Evolutionary conservation across 2,888 invertebrate genomes (phyloP), one percentile per base, ranked within the genome.

Genomic region (Drosophila paranaensis): DNA sequence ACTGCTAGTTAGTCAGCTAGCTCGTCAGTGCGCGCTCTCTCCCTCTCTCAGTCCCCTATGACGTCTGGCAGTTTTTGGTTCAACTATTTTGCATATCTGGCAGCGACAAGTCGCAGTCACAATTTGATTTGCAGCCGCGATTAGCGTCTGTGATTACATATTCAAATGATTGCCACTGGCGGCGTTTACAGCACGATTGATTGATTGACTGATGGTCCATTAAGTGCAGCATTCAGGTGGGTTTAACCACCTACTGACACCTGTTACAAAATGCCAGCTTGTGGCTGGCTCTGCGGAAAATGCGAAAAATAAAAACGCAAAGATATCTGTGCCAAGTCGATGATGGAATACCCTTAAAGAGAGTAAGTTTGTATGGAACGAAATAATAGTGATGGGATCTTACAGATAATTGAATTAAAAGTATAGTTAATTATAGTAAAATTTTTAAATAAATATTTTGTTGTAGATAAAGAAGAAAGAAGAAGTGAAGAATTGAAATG

Each of bases 101-200:
- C 53, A 60, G 48, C 68, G 60, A 74, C 75, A 57, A 67, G 60
- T 71, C 54, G 72, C 51, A 73, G 72, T 72, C 78, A 78, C 78
- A 83, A 78, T 78, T 84, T 85, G 83, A 83, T 83, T 83, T 83
- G 80, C 77, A 72, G 69, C 55, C 71, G 58, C 82, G 83, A 86
- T 85, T 83, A 85, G 74, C 71, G 72, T 57, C 81, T 73, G 46
- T 54, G 86, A 82, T 82, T 86, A 77, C 78, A 82, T 74, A 77
- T 86, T 80, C 77, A 84, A 84, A 82, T 83, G 82, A 74, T 82
- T 83, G 83, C 86, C 83, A 80, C 66, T 83, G 83, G 83, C 82
- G 66, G 60, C 54, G 58, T 70, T 60, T 64, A 45, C 68, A 62
- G 67, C 33, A 45, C 71, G 82, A 80, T 78, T 81, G 81, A 80